Conservation (phyloP, 2,888 invertebrate genomes). For the Drosophila falleni region DNA sequence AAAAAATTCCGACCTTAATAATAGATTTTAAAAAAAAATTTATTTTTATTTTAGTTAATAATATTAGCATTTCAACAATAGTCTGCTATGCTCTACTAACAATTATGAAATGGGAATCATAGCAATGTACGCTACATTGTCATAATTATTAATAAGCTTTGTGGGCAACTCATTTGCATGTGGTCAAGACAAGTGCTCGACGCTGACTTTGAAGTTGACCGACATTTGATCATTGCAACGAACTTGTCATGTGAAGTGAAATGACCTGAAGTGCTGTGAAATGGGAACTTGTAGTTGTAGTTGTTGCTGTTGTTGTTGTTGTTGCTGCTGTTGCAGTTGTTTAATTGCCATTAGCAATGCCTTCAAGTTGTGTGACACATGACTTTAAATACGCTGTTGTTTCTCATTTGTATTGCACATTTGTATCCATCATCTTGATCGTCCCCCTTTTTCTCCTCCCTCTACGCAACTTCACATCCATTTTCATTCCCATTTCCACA, state of each 20-base stretch:
- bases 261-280: slow-evolving; percentile 35
- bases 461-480: slow-evolving; percentile 8
- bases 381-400: slow-evolving; percentile 23
- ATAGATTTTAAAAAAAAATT: too few species aligned
- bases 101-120: slow-evolving; percentile 24
- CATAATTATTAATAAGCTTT: slow-evolving; percentile 75
- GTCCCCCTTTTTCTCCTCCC: not conserved
- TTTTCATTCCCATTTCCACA: slow-evolving; percentile 7
- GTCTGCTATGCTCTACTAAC: not conserved
- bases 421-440: slow-evolving; percentile 66
- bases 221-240: slow-evolving; percentile 41
- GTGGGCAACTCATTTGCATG: slow-evolving; percentile 66
- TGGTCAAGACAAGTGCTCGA: slow-evolving; percentile 63
- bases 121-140: slow-evolving; percentile 53
- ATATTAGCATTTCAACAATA: not conserved
- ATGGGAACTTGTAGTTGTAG: slow-evolving; percentile 21
- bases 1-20: too few species aligned
- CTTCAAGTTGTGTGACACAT: slow-evolving; percentile 24
- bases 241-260: slow-evolving; percentile 36
- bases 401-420: slow-evolving; percentile 77
- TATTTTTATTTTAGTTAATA: too few species aligned
- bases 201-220: slow-evolving; percentile 51
- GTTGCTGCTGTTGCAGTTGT: slow-evolving; percentile 10
- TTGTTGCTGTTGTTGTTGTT: not conserved
- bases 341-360: slow-evolving; percentile 44